A percentile compares a stretch with the other conserved stretches of the same genome.
Evolutionary conservation across 1,140 invertebrate species (phyloP).

Genomic region (Drosophila parabipectinata): DNA sequence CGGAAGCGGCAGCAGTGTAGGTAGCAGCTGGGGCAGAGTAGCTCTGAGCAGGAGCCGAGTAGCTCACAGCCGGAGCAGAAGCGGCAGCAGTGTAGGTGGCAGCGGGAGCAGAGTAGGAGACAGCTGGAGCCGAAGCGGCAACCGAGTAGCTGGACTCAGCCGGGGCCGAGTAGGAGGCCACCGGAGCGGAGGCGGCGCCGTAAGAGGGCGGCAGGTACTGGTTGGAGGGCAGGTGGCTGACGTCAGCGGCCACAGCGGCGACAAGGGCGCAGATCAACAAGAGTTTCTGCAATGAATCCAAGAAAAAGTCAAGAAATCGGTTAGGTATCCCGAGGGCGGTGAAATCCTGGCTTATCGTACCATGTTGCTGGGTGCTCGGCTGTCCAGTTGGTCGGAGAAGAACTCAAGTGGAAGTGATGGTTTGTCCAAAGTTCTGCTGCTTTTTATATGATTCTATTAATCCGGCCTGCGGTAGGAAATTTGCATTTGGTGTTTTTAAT

Average conservation of each 20-base stretch:
- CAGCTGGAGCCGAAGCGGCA: conserved; percentile 60
- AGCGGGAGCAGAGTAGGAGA: conserved; percentile 52
- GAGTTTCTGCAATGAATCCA: conserved; percentile 64
- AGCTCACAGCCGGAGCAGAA: conserved; percentile 45
- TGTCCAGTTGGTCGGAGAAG: conserved; percentile 74
- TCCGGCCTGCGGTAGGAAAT: conserved; percentile 50
- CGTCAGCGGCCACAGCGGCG: conserved; percentile 71
- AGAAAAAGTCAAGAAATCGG: background rate
- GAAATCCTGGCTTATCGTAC: conserved; percentile 44
- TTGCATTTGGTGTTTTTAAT: conserved; percentile 73
- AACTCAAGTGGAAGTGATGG: conserved; percentile 79
- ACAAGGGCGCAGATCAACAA: conserved; percentile 73
- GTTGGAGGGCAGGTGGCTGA: conserved; percentile 74
- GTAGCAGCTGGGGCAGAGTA: conserved; percentile 34
- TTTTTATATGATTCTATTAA: conserved; percentile 81
- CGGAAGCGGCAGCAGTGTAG: conserved; percentile 56
- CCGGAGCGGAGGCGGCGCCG: conserved; percentile 51
- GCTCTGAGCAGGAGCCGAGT: conserved; percentile 24
- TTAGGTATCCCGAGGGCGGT: conserved; percentile 21
- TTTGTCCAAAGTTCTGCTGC: conserved; percentile 41
- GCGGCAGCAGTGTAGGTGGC: conserved; percentile 40
- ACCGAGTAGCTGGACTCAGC: conserved; percentile 35
- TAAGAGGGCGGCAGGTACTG: conserved; percentile 66
- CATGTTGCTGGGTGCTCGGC: conserved; percentile 71
- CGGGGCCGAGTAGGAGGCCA: conserved; percentile 43